Evolutionary conservation across 2,797 vertebrate genomes (phyloP).

Genomic region (Pelodytes ibericus): DNA sequence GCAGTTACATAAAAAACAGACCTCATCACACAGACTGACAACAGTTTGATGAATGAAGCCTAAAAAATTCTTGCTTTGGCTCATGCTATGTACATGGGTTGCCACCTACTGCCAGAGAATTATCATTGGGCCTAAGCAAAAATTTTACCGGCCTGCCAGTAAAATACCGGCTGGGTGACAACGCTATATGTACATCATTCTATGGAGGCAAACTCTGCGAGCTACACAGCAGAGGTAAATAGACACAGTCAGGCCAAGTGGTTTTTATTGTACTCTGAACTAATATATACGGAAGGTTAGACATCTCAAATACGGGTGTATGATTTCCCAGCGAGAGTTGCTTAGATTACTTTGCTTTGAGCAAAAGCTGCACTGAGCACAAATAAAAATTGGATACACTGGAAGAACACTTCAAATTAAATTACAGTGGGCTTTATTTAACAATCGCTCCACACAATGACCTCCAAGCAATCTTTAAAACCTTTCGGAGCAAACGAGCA

Average conservation of each 20-base stretch:
- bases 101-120: too few relatives aligned
- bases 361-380: constrained; percentile 22
- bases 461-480: background rate
- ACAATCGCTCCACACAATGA: background rate
- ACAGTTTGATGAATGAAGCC: too few relatives aligned
- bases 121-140: too few relatives aligned
- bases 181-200: background rate
- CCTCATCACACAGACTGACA: background rate
- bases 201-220: background rate
- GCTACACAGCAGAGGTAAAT: background rate
- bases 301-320: constrained; percentile 11
- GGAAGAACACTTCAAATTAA: constrained; percentile 3
- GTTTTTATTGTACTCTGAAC: background rate
- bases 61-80: too few relatives aligned
- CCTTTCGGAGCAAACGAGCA: background rate
- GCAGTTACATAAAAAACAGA: background rate
- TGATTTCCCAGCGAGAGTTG: constrained; percentile 16
- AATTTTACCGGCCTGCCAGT: too few relatives aligned
- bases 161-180: too few relatives aligned
- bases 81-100: too few relatives aligned
- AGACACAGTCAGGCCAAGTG: background rate
- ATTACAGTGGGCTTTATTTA: constrained; percentile 16
- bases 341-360: constrained; percentile 30
- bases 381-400: constrained; percentile 24
- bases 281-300: background rate